These are phyloP conservation scores for Eupithecia pulchellata DNA, from an alignment of 2,888 invertebrate genomes.

Conservation along the genomic window DNA sequence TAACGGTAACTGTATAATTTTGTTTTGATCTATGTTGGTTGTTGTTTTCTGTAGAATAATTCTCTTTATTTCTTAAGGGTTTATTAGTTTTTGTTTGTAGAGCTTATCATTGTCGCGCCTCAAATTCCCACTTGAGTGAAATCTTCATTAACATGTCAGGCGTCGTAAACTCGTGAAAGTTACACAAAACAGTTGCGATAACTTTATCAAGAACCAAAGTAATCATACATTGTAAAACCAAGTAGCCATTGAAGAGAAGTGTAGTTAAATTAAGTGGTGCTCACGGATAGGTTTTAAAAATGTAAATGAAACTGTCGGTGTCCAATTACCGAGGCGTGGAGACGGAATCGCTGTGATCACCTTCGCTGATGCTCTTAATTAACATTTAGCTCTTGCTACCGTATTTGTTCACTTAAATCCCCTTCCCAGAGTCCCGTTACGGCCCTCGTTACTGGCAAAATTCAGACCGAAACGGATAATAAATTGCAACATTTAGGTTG, in stretches of 20 bases:
- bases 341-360: conserved; percentile 66
- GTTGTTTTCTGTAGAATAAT: not conserved
- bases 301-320: conserved; percentile 64
- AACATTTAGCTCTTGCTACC: conserved; percentile 76
- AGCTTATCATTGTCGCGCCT: conserved; percentile 53
- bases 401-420: conserved; percentile 67
- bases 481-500: conserved; percentile 57
- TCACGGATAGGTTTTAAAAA: conserved; percentile 59
- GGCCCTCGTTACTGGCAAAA: conserved; percentile 66
- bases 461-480: conserved; percentile 64
- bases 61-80: not conserved
- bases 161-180: conserved; percentile 67
- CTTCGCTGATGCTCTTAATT: conserved; percentile 76
- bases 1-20: conserved; percentile 6
- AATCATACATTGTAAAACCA: conserved; percentile 51
- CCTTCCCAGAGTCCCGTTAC: conserved; percentile 70
- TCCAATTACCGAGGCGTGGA: conserved; percentile 66
- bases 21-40: not conserved
- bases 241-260: conserved; percentile 48
- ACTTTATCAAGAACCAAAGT: conserved; percentile 46
- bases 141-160: conserved; percentile 66
- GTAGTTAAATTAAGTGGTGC: conserved; percentile 59
- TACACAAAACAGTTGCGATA: conserved; percentile 46
- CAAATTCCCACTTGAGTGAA: conserved; percentile 61
- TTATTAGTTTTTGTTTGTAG: conserved; percentile 49